Base-by-base conservation (phyloP, 2,888 invertebrate species). In the Emmelina monodactyla region DNA sequence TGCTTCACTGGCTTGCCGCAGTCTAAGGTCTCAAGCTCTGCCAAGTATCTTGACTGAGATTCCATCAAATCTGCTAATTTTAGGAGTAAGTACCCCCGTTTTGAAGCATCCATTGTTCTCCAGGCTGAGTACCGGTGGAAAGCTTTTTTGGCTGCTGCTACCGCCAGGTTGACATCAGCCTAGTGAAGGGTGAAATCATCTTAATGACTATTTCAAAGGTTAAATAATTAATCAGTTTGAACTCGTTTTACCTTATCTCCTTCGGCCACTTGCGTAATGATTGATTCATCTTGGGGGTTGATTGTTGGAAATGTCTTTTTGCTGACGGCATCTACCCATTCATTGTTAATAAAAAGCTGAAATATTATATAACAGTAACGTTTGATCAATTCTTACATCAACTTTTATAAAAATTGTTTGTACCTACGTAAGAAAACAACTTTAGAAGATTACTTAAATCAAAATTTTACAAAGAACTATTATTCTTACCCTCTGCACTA, bases 11-110 rank as follows among this genome's bases (percentile, higher is more conserved):
- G 95, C 60, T 97, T 97, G 1, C 97, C 97, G 66, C 95, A 96
- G 63, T 99, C 96, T 42, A 96, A 62, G 0, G 97, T 94, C 76
- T 98, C 97, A 46, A 99, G 80, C 52, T 93, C 91, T 2, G 92
- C 91, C 40, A 95, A 59, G 41, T 89, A 85, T 11, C 83, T 72
- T 16, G 83, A 79, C 53, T 96, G 91, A 14, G 90, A 82, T 46
- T 89, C 85, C 38, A 96, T 83, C 1, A 95, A 81, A 42, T 89
- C 89, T 9, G 92, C 91, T 37, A 94, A 71, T 68, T 87, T 73
- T 4, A 68, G 69, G 46, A 97, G 83, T 1, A 95, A 81, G 14
- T 71, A 62, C 1, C 92, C 94, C 45, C 96, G 83, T 32, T 84
- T 79, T 2, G 93, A 88, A 1, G 95, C 92, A 60, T 92, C 89